A percentile compares a stretch with the other conserved stretches of the same genome.
phyloP scores from a whole-genome alignment of 2,888 invertebrate genomes.

The Cataglyphis albicans region DNA sequence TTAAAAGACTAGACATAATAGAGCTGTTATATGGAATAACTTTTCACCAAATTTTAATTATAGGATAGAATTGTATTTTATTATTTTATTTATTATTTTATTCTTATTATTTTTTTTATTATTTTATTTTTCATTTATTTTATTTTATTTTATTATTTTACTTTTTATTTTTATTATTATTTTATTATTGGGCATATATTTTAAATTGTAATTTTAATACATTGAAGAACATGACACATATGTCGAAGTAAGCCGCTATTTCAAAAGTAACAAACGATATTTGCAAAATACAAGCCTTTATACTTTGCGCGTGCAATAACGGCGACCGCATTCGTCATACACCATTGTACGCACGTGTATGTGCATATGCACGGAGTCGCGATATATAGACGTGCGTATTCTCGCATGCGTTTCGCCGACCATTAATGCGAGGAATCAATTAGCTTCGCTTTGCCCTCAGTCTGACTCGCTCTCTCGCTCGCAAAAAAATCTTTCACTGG shows the following conservation, averaged over 20 bases:
- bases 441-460: slow-evolving; percentile 52
- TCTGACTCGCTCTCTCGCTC: slow-evolving; percentile 1
- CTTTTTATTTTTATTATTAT: too few relatives aligned
- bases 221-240: too few relatives aligned
- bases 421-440: slow-evolving; percentile 67
- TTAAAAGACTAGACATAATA: too few relatives aligned
- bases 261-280: slow-evolving; percentile 28
- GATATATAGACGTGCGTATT: slow-evolving; percentile 5
- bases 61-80: too few relatives aligned
- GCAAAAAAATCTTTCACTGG: slow-evolving; percentile 29
- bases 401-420: slow-evolving; percentile 58
- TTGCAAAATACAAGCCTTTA: neutral
- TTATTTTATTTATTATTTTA: too few relatives aligned
- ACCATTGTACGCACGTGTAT: slow-evolving; percentile 16
- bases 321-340: slow-evolving; percentile 47
- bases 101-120: too few relatives aligned
- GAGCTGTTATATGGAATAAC: too few relatives aligned
- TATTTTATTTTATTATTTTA: too few relatives aligned
- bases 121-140: too few relatives aligned
- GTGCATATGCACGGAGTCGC: neutral
- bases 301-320: slow-evolving; percentile 20
- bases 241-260: slow-evolving; percentile 12
- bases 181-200: too few relatives aligned
- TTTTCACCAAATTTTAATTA: too few relatives aligned
- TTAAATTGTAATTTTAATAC: too few relatives aligned